Base-by-base conservation (phyloP, 2,113 vertebrate species). In the Tragulus kanchil region DNA sequence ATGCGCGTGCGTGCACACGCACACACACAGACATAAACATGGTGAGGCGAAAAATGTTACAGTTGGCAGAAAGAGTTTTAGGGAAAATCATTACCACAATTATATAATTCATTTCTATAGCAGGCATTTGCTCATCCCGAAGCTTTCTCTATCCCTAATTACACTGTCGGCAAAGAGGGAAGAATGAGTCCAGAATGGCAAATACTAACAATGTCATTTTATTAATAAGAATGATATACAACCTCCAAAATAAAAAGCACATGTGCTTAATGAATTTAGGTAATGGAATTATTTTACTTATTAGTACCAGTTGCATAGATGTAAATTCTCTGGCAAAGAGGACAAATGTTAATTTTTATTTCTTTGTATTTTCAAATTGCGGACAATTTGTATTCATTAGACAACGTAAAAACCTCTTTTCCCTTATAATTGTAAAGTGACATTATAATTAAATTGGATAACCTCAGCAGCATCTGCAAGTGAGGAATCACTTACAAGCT, bases 381-480 rank as follows among this genome's bases (percentile, higher is more conserved):
- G 26, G 95, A 98, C 97, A 98, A 98, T 99, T 97, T 98, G 97
- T 98, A 98, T 98, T 98, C 98, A 98, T 98, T 98, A 98, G 98
- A 97, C 97, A 98, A 98, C 2, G 96, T 97, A 97, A 98, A 99
- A 98, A 95, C 89, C 96, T 97, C 98, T 98, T 98, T 98, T 97
- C 94, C 97, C 96, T 98, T 98, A 98, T 98, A 98, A 98, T 98
- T 98, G 97, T 98, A 98, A 98, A 98, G 98, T 98, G 98, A 98
- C 98, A 98, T 98, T 98, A 98, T 98, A 98, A 98, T 99, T 98
- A 98, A 98, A 98, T 98, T 98, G 98, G 95, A 97, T 98, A 98
- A 98, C 98, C 97, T 97, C 96, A 81, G 97, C 90, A 97, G 96
- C 97, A 98, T 98, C 98, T 98, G 94, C 98, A 98, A 98, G 98